Percentiles rank a stretch among this genome's conserved stretches.
phyloP scores from a whole-genome alignment of 2,797 vertebrate species.

The Peromyscus nudipes region DNA sequence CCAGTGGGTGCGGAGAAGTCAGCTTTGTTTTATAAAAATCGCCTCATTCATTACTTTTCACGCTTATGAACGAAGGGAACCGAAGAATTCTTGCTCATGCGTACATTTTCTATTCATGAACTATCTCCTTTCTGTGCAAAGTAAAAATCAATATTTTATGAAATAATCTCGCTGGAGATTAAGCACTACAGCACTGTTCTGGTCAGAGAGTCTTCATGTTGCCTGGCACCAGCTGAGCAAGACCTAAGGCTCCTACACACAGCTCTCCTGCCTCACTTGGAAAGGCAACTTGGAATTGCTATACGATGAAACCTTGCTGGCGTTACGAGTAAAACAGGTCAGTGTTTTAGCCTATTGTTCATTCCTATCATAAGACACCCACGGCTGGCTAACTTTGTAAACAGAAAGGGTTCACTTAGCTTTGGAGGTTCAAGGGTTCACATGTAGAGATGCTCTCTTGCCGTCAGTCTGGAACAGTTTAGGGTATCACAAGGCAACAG shows the following conservation, averaged over 20 bases:
- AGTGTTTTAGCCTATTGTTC: background rate
- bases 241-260: background rate
- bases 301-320: background rate
- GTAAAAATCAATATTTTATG: conserved; percentile 79
- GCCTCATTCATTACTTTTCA: conserved; percentile 30
- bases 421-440: background rate
- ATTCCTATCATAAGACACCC: background rate
- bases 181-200: conserved; percentile 31
- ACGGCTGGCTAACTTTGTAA: background rate
- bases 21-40: background rate
- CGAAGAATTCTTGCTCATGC: conserved; percentile 50
- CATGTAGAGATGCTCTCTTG: background rate
- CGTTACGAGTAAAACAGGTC: background rate
- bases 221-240: background rate
- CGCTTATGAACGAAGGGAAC: conserved; percentile 51
- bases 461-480: background rate
- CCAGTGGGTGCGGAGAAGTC: background rate
- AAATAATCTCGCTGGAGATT: conserved; percentile 75
- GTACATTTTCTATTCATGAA: conserved; percentile 77
- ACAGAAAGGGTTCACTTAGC: background rate
- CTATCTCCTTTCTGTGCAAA: conserved; percentile 55
- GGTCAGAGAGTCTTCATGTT: background rate
- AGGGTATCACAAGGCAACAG: background rate
- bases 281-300: background rate
- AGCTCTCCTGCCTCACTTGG: background rate